Evolutionary conservation across 1,140 invertebrate genomes (phyloP), one percentile per base, ranked within the genome.

Genomic region (Plectrocnemia conspersa): DNA sequence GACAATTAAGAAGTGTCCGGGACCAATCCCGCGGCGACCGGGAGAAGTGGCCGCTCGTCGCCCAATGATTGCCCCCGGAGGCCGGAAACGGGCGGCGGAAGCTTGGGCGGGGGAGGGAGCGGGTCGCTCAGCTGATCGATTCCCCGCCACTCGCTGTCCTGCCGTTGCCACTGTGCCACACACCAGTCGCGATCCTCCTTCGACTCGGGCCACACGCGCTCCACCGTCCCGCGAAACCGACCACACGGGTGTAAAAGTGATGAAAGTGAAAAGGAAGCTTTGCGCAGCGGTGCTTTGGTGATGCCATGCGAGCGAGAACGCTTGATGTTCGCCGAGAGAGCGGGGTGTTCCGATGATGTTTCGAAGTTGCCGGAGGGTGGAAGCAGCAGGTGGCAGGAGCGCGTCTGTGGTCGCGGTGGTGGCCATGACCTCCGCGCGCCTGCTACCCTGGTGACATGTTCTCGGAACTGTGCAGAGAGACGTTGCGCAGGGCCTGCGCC

Each of bases 381-480:
- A 41, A 52, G 27, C 35, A 18, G 47, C 29, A 38, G 29, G 16
- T 19, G 33, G 47, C 50, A 38, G 46, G 15, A 52, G 25, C 32
- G 15, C n/a, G n/a, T n/a, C n/a, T n/a, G n/a, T 48, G 49, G 7
- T 52, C 35, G 23, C n/a, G n/a, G n/a, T 32, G 32, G 4, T 40
- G 54, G 7, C 56, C 48, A 35, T 18, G 47, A 10, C 52, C 22
- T 11, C 33, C 25, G 23, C 36, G 15, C 47, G 38, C 35, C 48
- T 54, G 15, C 32, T 16, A 27, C 24, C 42, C 32, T 27, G 66
- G 63, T 67, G 71, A 66, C 59, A 80, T 80, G 79, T 80, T 79
- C 71, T 79, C 77, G 64, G 78, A 80, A 70, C 72, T 80, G 64
- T 80, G 78, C 69, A 75, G 78, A 66, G 78, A 80, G 73, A 79